Evolutionary conservation across 2,888 invertebrate species (phyloP).

Genomic region (Dryobotodes eremita): DNA sequence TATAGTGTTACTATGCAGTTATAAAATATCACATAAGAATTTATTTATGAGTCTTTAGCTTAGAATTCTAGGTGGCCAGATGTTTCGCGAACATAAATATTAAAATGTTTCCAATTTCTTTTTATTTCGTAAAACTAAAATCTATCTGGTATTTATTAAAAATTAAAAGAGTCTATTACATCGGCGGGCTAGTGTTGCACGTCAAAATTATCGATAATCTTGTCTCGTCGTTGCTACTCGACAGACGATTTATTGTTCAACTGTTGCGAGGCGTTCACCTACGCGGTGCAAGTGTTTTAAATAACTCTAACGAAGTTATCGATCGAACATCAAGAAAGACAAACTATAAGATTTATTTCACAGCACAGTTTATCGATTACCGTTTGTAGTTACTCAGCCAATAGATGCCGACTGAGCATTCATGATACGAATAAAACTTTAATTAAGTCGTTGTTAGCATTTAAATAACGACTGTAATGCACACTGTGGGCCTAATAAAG

Average conservation of each 20-base stretch:
- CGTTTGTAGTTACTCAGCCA: slow-evolving; percentile 49
- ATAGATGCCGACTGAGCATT: slow-evolving; percentile 48
- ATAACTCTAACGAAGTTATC: slow-evolving; percentile 82
- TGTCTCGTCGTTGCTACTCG: slow-evolving; percentile 66
- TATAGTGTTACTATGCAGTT: slow-evolving; percentile 66
- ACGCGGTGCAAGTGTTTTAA: slow-evolving; percentile 79
- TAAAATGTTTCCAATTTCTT: slow-evolving; percentile 68
- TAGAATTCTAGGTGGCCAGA: slow-evolving; percentile 71
- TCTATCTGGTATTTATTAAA: slow-evolving; percentile 17
- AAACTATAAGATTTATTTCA: slow-evolving; percentile 62
- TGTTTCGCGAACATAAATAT: slow-evolving; percentile 80
- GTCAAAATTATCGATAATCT: slow-evolving; percentile 82
- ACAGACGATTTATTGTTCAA: slow-evolving; percentile 82
- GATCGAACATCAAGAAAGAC: slow-evolving; percentile 72
- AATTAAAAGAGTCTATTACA: slow-evolving; percentile 14
- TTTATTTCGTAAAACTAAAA: slow-evolving; percentile 33
- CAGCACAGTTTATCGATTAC: slow-evolving; percentile 44
- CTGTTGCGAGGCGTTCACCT: slow-evolving; percentile 77
- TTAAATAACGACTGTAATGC: slow-evolving; percentile 49
- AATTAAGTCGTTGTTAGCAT: slow-evolving; percentile 52
- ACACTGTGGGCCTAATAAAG: slow-evolving; percentile 44
- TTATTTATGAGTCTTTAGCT: slow-evolving; percentile 69
- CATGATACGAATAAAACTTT: slow-evolving; percentile 46
- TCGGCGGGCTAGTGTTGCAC: slow-evolving; percentile 67
- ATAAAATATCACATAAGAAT: slow-evolving; percentile 65